Percentiles rank a stretch among this genome's conserved stretches.
Conservation (phyloP, 2,113 vertebrate species). For the Columba janthina region DNA sequence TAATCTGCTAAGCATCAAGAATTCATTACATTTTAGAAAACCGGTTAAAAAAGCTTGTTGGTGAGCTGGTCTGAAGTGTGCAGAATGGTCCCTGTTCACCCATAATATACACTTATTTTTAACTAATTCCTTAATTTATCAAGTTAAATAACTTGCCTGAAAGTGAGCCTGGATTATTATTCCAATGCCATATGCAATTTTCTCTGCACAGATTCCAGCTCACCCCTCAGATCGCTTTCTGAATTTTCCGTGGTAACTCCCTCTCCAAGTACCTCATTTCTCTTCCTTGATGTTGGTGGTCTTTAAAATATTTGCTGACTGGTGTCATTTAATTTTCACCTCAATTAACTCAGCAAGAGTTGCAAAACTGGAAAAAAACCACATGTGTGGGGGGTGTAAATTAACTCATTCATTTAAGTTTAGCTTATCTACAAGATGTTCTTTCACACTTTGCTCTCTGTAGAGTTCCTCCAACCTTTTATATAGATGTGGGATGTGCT, state of each 20-base stretch:
- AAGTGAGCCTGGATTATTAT: conserved; percentile 14
- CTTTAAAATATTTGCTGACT: conserved; percentile 59
- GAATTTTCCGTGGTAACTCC: conserved; percentile 1
- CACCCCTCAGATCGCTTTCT: background rate
- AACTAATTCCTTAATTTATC: conserved; percentile 52
- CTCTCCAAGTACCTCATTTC: background rate
- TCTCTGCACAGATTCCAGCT: background rate
- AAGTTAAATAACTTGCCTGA: conserved; percentile 23
- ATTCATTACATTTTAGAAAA: conserved; percentile 47
- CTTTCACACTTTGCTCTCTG: conserved; percentile 55
- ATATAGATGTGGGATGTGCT: conserved; percentile 59
- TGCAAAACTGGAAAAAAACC: conserved; percentile 26
- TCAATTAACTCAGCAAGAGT: conserved; percentile 54
- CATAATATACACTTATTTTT: conserved; percentile 47
- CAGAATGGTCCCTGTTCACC: conserved; percentile 34
- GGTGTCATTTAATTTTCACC: conserved; percentile 56
- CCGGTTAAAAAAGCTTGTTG: background rate
- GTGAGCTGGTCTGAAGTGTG: conserved; percentile 21
- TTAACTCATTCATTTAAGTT: conserved; percentile 70
- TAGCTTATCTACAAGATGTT: conserved; percentile 61
- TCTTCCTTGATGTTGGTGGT: conserved; percentile 12
- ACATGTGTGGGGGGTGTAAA: background rate
- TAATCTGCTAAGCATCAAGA: conserved; percentile 53
- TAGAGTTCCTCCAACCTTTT: conserved; percentile 46
- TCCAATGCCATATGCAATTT: background rate